Conservation (phyloP, 2,113 vertebrate genomes). For the Ia io region DNA sequence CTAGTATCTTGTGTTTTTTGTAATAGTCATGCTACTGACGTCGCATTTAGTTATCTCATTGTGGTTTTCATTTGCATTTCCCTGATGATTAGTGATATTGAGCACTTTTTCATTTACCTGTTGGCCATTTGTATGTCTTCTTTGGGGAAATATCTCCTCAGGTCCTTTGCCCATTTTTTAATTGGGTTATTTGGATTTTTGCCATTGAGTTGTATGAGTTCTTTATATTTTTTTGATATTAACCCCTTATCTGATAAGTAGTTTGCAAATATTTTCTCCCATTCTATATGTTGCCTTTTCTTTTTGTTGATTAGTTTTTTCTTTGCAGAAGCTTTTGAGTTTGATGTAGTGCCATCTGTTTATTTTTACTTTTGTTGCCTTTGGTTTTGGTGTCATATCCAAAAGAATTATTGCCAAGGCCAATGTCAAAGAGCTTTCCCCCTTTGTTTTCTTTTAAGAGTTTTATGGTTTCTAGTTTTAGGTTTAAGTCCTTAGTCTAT, state of each 20-base stretch:
- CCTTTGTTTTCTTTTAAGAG: not conserved
- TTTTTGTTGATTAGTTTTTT: not conserved
- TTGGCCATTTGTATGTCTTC: not conserved
- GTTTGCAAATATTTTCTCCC: not conserved
- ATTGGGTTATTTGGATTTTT: not conserved
- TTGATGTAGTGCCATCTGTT: not conserved
- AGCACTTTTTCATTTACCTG: not conserved
- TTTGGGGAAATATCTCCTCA: not conserved
- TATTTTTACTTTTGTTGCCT: not conserved
- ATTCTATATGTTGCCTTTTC: not conserved
- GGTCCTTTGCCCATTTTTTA: not conserved
- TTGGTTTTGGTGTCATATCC: not conserved
- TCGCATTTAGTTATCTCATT: not conserved
- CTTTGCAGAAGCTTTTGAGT: not conserved
- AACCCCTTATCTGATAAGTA: not conserved
- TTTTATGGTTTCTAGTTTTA: not conserved
- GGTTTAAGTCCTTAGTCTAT: not conserved
- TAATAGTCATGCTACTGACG: not conserved
- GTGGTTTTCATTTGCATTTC: not conserved
- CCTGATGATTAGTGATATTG: not conserved
- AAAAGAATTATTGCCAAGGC: not conserved
- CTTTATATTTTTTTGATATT: not conserved
- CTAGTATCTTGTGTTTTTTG: not conserved
- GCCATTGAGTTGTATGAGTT: not conserved
- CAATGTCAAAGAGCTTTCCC: not conserved